These are phyloP conservation scores for Carapus acus DNA, from an alignment of 2,797 vertebrate species.

Conservation along the genomic window DNA sequence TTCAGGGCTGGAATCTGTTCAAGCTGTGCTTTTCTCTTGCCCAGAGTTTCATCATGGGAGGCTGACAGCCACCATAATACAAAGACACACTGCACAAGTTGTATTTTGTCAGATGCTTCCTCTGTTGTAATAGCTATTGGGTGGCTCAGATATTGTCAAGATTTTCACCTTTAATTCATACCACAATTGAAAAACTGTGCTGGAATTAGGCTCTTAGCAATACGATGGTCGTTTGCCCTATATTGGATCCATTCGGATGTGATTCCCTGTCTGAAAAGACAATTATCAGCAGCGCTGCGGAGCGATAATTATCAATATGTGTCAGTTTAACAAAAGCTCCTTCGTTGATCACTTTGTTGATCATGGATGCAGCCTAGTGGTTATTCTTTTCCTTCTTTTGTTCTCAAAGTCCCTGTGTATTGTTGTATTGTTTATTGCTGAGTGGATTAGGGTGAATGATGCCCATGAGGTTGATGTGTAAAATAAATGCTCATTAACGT, in stretches of 20 bases:
- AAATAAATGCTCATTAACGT: too few species aligned
- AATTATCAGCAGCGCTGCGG: too few species aligned
- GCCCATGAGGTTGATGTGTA: too few species aligned
- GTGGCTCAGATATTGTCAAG: background rate
- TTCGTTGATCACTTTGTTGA: background rate
- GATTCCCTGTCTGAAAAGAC: background rate
- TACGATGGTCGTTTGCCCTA: constrained; percentile 16
- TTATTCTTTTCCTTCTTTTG: background rate
- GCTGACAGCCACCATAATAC: constrained; percentile 26
- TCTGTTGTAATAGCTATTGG: background rate
- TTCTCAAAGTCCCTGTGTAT: too few species aligned
- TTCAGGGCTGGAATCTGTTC: constrained; percentile 6
- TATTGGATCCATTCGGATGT: background rate
- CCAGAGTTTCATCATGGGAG: constrained; percentile 9
- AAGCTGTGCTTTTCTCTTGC: constrained; percentile 16
- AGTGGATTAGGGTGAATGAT: too few species aligned
- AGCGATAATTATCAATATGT: background rate
- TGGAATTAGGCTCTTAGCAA: constrained; percentile 3
- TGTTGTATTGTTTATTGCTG: too few species aligned
- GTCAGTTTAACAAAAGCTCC: constrained; percentile 10
- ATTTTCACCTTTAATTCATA: constrained; percentile 11
- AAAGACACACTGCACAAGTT: constrained; percentile 32
- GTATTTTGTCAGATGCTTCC: constrained; percentile 19
- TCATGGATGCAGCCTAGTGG: background rate
- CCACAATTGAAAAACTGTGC: background rate